Percentiles rank a stretch among this genome's conserved stretches.
Conservation (phyloP, 2,888 invertebrate species). For the Lasiommata megera region DNA sequence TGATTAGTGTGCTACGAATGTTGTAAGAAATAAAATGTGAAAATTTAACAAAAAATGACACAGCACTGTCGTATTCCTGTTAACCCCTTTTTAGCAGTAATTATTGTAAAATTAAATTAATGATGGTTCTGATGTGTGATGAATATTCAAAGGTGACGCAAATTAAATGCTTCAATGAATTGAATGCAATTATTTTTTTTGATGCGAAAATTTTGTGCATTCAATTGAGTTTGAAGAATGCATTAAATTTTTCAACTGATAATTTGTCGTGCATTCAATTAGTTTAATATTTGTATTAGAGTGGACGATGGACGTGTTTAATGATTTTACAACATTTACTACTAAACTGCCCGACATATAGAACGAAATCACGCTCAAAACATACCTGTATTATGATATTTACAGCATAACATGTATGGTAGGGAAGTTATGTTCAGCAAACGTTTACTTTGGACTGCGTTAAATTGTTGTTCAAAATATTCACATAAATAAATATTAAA, state of each 20-base stretch:
- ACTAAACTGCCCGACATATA: background rate
- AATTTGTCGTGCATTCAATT: background rate
- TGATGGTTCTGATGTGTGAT: background rate
- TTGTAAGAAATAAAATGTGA: slow-evolving; percentile 9
- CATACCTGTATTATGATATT: slow-evolving; percentile 1
- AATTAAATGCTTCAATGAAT: background rate
- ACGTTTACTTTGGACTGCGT: background rate
- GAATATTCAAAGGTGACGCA: background rate
- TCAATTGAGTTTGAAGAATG: background rate
- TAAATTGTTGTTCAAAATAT: too few relatives aligned
- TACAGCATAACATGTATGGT: slow-evolving; percentile 7
- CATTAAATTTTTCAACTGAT: background rate
- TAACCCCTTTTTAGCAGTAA: slow-evolving; percentile 7
- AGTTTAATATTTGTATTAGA: background rate
- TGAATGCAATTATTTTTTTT: background rate
- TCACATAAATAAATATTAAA: too few relatives aligned
- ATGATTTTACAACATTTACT: slow-evolving; percentile 13
- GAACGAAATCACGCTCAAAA: slow-evolving; percentile 10
- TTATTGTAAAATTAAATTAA: slow-evolving; percentile 11
- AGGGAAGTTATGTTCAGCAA: background rate
- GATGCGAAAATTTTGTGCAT: background rate
- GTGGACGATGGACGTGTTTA: background rate
- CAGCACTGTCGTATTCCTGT: background rate
- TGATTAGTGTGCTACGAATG: slow-evolving; percentile 14
- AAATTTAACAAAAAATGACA: slow-evolving; percentile 1